phyloP scores from a whole-genome alignment of 37 sponge, comb jelly and placozoan species.

The Hexactinellida sp. region DNA sequence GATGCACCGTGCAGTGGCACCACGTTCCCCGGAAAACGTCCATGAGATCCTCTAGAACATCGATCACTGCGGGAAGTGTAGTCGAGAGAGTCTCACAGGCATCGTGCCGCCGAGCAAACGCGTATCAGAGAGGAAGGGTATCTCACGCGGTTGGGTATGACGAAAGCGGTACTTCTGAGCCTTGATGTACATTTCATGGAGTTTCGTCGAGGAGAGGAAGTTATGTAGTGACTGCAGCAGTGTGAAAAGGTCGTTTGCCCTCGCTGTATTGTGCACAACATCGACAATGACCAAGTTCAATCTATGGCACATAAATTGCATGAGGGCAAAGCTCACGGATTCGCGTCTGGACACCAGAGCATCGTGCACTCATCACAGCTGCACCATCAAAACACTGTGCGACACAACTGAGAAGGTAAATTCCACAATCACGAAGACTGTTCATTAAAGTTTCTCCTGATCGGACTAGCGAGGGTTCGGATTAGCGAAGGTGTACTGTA shows the following conservation, averaged over 20 bases:
- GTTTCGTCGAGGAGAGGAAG: background rate
- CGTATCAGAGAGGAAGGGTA: background rate
- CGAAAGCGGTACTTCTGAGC: background rate
- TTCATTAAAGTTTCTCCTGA: background rate
- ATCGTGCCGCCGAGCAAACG: background rate
- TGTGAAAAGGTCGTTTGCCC: background rate
- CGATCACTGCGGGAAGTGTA: background rate
- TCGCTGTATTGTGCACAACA: background rate
- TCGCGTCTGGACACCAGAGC: background rate
- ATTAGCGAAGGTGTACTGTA: too few relatives aligned
- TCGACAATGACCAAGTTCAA: background rate
- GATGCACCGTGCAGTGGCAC: background rate
- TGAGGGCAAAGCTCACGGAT: background rate
- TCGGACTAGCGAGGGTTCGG: too few relatives aligned
- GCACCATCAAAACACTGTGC: background rate
- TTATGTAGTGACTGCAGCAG: background rate
- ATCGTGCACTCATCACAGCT: background rate
- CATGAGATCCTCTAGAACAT: background rate
- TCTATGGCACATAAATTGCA: background rate
- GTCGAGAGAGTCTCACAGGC: background rate
- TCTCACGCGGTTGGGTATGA: background rate
- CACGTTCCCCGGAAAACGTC: background rate
- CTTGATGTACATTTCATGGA: background rate
- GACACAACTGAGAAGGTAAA: background rate
- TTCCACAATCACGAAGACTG: background rate